Conservation (phyloP, 2,888 invertebrate genomes). For the Phyllotreta cruciferae region DNA sequence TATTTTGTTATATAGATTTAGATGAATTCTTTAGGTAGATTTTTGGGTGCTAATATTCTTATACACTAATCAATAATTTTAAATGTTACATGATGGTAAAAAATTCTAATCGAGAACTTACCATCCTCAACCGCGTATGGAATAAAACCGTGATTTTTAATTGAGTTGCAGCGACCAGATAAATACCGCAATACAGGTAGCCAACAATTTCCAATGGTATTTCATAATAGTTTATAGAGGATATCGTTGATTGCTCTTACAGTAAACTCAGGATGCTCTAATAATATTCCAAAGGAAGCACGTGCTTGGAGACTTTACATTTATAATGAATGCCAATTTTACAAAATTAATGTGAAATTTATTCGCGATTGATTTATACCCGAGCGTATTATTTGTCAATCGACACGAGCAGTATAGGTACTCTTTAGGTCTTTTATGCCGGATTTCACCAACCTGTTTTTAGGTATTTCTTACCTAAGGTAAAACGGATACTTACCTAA, state of each 20-base stretch:
- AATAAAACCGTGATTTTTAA: slow-evolving; percentile 5
- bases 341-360: slow-evolving; percentile 6
- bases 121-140: not conserved
- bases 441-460: too few relatives aligned
- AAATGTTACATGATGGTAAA: too few relatives aligned
- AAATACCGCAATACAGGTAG: slow-evolving; percentile 6
- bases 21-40: too few relatives aligned
- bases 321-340: slow-evolving; percentile 2
- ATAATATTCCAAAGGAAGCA: slow-evolving; percentile 27
- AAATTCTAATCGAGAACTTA: not conserved
- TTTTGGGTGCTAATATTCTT: too few relatives aligned
- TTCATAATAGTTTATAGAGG: slow-evolving; percentile 37
- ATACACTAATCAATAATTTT: too few relatives aligned
- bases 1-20: too few relatives aligned
- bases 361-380: not conserved
- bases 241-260: slow-evolving; percentile 36
- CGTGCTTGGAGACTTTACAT: slow-evolving; percentile 15
- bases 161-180: slow-evolving; percentile 1
- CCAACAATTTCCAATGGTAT: slow-evolving; percentile 10
- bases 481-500: too few relatives aligned
- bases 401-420: too few relatives aligned
- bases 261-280: slow-evolving; percentile 37
- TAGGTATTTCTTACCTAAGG: too few relatives aligned
- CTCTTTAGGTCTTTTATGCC: too few relatives aligned
- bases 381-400: too few relatives aligned